Evolutionary conservation across 2,797 vertebrate species (phyloP).

Genomic region (Aratinga solstitialis): DNA sequence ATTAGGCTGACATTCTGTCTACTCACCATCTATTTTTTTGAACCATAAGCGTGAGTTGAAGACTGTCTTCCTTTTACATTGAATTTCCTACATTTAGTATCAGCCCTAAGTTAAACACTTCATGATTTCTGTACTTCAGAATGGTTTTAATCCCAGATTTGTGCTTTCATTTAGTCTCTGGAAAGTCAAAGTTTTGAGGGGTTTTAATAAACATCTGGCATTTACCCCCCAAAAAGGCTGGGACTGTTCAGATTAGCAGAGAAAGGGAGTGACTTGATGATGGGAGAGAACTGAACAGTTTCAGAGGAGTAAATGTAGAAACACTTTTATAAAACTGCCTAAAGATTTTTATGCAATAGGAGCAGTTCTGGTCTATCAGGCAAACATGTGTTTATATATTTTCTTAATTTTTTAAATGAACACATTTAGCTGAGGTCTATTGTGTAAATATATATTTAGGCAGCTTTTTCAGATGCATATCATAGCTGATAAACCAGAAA

Average conservation of each 20-base stretch:
- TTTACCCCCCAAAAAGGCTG: background rate
- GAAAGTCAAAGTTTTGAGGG: constrained; percentile 60
- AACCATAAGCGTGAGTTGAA: constrained; percentile 52
- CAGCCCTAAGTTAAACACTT: constrained; percentile 36
- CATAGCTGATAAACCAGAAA: constrained; percentile 73
- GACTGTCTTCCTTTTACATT: constrained; percentile 46
- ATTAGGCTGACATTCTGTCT: constrained; percentile 52
- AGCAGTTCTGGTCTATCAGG: constrained; percentile 64
- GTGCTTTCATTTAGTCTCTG: constrained; percentile 49
- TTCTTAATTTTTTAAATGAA: constrained; percentile 73
- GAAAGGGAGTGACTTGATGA: background rate
- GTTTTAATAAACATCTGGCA: constrained; percentile 27
- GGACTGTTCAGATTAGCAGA: constrained; percentile 36
- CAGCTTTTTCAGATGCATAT: constrained; percentile 73
- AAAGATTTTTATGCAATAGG: constrained; percentile 70
- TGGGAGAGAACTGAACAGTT: constrained; percentile 39
- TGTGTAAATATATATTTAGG: constrained; percentile 77
- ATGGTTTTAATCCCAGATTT: constrained; percentile 16
- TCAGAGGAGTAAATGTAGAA: constrained; percentile 50
- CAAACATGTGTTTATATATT: constrained; percentile 70
- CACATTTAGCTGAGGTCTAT: constrained; percentile 74
- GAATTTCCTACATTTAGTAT: constrained; percentile 16
- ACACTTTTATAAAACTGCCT: constrained; percentile 62
- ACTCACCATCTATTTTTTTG: constrained; percentile 60
- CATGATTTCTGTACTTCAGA: constrained; percentile 48